Evolutionary conservation across 2,797 vertebrate genomes (phyloP).

Genomic region (Catharus ustulatus): DNA sequence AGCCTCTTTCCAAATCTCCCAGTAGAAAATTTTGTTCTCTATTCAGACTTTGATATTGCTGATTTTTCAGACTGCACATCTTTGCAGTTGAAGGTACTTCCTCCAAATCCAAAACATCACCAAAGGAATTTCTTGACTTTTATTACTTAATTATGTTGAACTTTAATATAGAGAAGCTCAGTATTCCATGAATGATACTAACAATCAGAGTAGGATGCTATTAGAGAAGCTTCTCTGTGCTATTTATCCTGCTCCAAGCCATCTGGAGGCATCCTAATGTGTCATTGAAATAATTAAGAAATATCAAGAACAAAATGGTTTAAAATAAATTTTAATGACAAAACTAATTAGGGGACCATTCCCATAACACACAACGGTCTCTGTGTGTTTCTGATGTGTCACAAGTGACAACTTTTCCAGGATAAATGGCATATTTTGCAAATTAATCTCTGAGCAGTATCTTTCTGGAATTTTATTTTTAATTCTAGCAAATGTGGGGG

Average conservation of each 20-base stretch:
- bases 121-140: constrained; percentile 4
- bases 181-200: constrained; percentile 22
- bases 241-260: constrained; percentile 53
- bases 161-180: constrained; percentile 10
- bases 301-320: constrained; percentile 42
- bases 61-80: not conserved
- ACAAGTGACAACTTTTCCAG: not conserved
- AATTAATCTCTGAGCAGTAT: not conserved
- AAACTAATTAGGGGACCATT: constrained; percentile 32
- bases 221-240: constrained; percentile 14
- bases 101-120: not conserved
- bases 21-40: not conserved
- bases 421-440: not conserved
- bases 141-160: constrained; percentile 1
- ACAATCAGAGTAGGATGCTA: not conserved
- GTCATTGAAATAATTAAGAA: constrained; percentile 57
- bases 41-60: not conserved
- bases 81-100: not conserved
- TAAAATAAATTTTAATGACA: constrained; percentile 57
- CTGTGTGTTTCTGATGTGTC: constrained; percentile 1
- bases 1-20: not conserved
- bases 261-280: constrained; percentile 63
- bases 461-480: not conserved
- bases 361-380: not conserved
- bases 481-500: not conserved